Percentiles rank a stretch among this genome's conserved stretches.
These are phyloP conservation scores for Anodontia alba DNA, from an alignment of 2,888 invertebrate species.

Conservation along the genomic window DNA sequence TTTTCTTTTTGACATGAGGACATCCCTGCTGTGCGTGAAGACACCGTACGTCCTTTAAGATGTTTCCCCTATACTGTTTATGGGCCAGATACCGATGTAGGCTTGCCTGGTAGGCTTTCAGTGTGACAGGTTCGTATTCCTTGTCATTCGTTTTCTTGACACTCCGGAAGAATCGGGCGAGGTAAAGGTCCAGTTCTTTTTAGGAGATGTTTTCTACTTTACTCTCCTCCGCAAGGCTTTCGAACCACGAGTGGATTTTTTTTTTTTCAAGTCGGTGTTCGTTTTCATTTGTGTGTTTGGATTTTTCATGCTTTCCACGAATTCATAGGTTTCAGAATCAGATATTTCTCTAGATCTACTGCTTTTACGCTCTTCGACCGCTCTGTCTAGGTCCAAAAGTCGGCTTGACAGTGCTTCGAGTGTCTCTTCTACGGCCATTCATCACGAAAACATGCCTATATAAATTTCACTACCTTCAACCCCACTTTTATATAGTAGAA, in stretches of 20 bases:
- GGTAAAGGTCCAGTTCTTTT: background rate
- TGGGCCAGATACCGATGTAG: conserved; percentile 15
- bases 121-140: background rate
- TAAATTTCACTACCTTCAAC: no score
- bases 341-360: background rate
- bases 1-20: conserved; percentile 32
- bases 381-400: no score
- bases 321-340: no score
- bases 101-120: background rate
- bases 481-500: no score
- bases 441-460: no score
- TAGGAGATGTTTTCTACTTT: background rate
- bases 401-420: no score
- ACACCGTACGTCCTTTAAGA: conserved; percentile 22
- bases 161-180: background rate
- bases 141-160: no score
- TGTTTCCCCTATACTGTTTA: background rate
- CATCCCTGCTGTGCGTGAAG: conserved; percentile 33
- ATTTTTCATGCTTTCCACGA: no score
- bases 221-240: background rate
- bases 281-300: background rate
- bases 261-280: background rate
- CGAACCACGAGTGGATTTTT: background rate
- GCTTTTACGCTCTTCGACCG: no score
- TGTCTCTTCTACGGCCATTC: no score